phyloP scores from a whole-genome alignment of 2,797 vertebrate species.

The Amblyraja radiata region DNA sequence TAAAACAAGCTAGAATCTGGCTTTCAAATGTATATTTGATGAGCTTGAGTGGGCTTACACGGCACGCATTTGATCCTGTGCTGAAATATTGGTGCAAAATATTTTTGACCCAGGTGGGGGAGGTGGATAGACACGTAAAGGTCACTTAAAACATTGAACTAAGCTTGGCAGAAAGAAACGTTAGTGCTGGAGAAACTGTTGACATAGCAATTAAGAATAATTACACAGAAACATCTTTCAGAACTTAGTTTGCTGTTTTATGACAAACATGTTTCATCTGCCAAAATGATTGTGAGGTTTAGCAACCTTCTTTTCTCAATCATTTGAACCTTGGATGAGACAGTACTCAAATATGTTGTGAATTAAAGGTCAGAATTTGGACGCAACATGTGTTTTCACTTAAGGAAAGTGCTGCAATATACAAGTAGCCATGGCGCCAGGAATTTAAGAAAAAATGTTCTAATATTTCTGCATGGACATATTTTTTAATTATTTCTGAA shows the following conservation, averaged over 20 bases:
- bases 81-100: background rate
- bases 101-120: background rate
- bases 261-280: background rate
- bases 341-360: background rate
- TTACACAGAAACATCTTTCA: slow-evolving; percentile 25
- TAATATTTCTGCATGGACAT: background rate
- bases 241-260: background rate
- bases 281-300: background rate
- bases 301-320: background rate
- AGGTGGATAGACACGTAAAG: background rate
- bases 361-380: slow-evolving; percentile 37
- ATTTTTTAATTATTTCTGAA: background rate
- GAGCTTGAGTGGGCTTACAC: background rate
- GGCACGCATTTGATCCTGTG: background rate
- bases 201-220: slow-evolving; percentile 31
- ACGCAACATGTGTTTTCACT: slow-evolving; percentile 7
- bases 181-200: background rate
- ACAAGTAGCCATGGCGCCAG: background rate
- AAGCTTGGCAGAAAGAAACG: slow-evolving; percentile 4
- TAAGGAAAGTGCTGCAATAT: background rate
- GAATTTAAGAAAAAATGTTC: background rate
- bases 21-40: background rate
- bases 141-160: background rate
- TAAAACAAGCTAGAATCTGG: background rate
- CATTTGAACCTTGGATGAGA: slow-evolving; percentile 22